phyloP scores from a whole-genome alignment of 1,140 invertebrate genomes.

The Diorhabda sublineata region DNA sequence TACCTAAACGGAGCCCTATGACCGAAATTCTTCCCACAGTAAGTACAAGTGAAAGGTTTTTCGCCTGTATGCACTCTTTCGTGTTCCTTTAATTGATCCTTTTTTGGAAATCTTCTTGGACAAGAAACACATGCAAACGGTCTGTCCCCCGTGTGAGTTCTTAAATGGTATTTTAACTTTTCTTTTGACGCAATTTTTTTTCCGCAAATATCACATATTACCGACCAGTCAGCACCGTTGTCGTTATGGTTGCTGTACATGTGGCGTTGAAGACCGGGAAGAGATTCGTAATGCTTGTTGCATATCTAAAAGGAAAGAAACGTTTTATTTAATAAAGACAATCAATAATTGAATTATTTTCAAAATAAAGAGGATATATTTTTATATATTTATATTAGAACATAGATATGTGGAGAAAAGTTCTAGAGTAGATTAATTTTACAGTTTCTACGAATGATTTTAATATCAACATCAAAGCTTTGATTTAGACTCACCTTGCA shows the following conservation, averaged over 20 bases:
- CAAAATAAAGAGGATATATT: too few species aligned
- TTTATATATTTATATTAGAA: too few species aligned
- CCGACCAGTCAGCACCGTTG: conserved; percentile 37
- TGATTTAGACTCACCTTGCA: conserved; percentile 48
- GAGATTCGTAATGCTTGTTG: conserved; percentile 39
- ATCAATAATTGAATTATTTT: too few species aligned
- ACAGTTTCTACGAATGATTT: too few species aligned
- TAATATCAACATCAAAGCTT: too few species aligned
- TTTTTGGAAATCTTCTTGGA: conserved; percentile 45
- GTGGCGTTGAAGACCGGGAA: conserved; percentile 37
- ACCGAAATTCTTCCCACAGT: conserved; percentile 73
- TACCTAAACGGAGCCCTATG: conserved; percentile 66
- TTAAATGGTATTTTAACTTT: conserved; percentile 61
- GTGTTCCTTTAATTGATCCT: conserved; percentile 59
- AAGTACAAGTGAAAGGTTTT: conserved; percentile 61
- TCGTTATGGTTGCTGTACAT: conserved; percentile 40
- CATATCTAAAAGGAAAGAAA: conserved; percentile 24
- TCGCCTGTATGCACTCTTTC: conserved; percentile 62
- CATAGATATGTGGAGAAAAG: too few species aligned
- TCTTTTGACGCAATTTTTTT: conserved; percentile 61
- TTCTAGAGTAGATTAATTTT: too few species aligned
- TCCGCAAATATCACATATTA: conserved; percentile 61
- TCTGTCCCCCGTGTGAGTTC: conserved; percentile 69
- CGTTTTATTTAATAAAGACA: too few species aligned
- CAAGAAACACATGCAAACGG: conserved; percentile 61